Percentiles rank a stretch among this genome's conserved stretches.
Conservation (phyloP, 2,797 vertebrate genomes). For the Macropus fuliginosus region DNA sequence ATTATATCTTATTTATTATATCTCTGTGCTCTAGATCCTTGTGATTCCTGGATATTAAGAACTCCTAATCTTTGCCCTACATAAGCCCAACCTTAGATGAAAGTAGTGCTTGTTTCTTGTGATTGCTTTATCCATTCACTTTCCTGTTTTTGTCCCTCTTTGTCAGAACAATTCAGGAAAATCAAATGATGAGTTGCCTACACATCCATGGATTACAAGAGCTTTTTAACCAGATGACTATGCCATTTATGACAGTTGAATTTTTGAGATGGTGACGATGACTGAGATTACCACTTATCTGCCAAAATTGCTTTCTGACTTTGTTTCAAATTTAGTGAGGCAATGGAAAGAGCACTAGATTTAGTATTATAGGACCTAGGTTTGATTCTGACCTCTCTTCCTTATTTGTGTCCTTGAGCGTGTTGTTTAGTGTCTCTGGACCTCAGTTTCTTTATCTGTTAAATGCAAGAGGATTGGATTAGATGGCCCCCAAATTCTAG, state of each 20-base stretch:
- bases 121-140: slow-evolving; percentile 27
- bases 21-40: slow-evolving; percentile 28
- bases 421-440: background rate
- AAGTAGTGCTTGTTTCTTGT: slow-evolving; percentile 3
- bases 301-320: slow-evolving; percentile 7
- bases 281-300: background rate
- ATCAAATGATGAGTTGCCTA: background rate
- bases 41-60: background rate
- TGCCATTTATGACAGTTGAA: background rate
- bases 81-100: slow-evolving; percentile 1
- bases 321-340: background rate
- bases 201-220: slow-evolving; percentile 29
- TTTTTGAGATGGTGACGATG: slow-evolving; percentile 6
- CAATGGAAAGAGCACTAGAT: background rate
- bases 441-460: background rate
- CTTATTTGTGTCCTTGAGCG: background rate
- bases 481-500: background rate
- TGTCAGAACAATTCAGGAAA: slow-evolving; percentile 1
- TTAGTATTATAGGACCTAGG: background rate
- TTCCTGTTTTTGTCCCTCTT: background rate
- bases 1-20: background rate
- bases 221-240: background rate
- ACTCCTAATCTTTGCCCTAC: background rate
- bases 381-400: background rate
- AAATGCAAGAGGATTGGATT: background rate